Base-by-base conservation (phyloP, 2,113 vertebrate genomes). In the Xenus cinereus region DNA sequence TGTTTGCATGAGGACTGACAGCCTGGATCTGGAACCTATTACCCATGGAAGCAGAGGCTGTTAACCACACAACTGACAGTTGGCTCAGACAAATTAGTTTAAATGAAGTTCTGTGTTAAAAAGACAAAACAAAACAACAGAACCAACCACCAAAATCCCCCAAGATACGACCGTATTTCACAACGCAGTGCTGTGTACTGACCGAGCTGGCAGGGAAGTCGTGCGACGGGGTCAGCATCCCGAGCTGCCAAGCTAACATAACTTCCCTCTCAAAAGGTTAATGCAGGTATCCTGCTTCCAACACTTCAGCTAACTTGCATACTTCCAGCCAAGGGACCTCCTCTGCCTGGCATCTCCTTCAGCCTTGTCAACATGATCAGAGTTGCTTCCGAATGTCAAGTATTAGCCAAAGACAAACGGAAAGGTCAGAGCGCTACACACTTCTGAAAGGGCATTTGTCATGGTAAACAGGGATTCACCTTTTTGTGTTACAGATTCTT, bases 11-110 rank as follows among this genome's bases (percentile, higher is more conserved):
- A 81, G 82, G 77, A 68, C 53, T 68, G 60, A 89, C 94, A 93
- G 80, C 62, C 69, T 45, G 75, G 60, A 88, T 93, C 97, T 96
- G 96, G 92, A 96, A 97, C 56, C 89, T 71, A 96, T 97, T 97
- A 97, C n/a, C 75, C 85, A 56, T 66, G 64, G 75, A 94, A 90
- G 82, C 68, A 76, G 43, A 93, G 88, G 80, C 92, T 95, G 85
- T 92, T 94, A 95, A 93, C 92, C 93, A 95, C 92, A 94, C 54
- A 74, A 92, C 76, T 81, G 56, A 97, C 72, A 95, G 72, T 39
- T 87, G 73, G 56, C 76, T 88, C 57, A 48, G 56, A 68, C 83
- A 45, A 64, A 90, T 92, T 84, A 87, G 64, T 54, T 80, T 74
- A 91, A 91, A 91, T 67, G 54, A 91, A 93, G 64, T 54, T 94